Conservation (phyloP, 2,113 vertebrate species). For the Athene noctua region DNA sequence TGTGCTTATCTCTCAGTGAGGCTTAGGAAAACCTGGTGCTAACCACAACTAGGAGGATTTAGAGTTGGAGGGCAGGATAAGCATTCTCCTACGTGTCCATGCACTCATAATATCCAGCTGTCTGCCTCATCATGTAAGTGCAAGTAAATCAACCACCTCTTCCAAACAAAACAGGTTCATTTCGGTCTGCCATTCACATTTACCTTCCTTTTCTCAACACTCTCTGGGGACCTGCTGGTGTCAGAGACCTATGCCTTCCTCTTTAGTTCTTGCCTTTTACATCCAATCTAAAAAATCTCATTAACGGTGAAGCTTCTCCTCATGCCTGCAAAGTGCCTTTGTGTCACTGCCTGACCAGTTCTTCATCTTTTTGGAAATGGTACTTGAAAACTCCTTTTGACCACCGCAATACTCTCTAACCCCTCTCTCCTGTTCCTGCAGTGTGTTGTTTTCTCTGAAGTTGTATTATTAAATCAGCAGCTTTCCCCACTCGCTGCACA, state of each 20-base stretch:
- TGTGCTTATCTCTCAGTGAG: fast-evolving
- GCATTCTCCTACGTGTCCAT: fast-evolving
- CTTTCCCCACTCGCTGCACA: neutral
- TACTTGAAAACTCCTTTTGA: neutral
- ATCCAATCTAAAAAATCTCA: neutral
- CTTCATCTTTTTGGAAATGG: neutral
- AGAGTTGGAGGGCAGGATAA: fast-evolving
- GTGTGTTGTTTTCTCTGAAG: neutral
- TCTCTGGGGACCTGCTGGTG: neutral
- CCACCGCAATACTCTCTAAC: fast-evolving
- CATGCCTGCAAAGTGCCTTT: neutral
- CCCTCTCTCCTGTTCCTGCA: neutral
- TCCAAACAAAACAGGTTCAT: neutral
- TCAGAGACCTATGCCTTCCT: neutral
- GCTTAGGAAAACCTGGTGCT: neutral
- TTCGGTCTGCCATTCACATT: neutral
- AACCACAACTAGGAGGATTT: neutral
- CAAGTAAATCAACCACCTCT: neutral
- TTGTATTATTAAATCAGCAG: neutral
- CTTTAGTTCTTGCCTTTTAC: neutral
- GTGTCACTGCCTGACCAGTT: neutral
- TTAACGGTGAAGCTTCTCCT: neutral
- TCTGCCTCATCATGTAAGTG: neutral
- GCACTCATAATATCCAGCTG: neutral
- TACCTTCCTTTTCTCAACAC: neutral